Conservation (phyloP, 2,113 vertebrate species). For the Notiomystis cincta region DNA sequence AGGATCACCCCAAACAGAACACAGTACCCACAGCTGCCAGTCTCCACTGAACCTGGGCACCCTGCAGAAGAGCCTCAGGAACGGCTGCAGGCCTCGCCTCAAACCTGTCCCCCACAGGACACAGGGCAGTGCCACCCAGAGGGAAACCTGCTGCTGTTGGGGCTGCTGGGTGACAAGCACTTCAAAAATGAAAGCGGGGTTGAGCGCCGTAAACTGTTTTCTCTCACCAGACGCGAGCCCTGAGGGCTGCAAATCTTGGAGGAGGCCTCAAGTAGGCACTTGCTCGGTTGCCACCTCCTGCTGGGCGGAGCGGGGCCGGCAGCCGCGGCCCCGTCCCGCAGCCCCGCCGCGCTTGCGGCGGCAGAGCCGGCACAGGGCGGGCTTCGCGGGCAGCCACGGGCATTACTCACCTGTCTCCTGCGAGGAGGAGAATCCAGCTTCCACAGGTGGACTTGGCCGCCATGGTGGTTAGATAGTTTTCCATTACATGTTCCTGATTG, state of each 20-base stretch:
- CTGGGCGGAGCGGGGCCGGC: accelerated
- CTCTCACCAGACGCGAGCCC: accelerated
- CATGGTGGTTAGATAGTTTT: background rate
- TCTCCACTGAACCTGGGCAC: background rate
- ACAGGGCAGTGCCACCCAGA: accelerated
- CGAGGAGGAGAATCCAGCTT: background rate
- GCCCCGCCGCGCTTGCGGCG: accelerated
- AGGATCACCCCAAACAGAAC: background rate
- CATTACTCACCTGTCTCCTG: background rate
- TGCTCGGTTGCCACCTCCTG: background rate
- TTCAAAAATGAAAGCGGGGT: background rate
- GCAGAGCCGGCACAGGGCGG: background rate
- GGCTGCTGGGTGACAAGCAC: accelerated
- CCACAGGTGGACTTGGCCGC: background rate
- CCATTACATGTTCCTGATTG: background rate
- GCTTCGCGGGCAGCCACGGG: background rate
- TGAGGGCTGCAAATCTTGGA: background rate
- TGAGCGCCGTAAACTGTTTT: background rate
- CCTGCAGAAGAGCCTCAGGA: background rate
- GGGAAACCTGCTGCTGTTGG: background rate
- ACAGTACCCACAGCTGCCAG: accelerated
- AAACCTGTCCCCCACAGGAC: background rate
- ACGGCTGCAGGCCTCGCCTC: background rate
- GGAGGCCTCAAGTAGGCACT: background rate
- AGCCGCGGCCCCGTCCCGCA: background rate